Evolutionary conservation across 2,113 vertebrate genomes (phyloP).

Genomic region (Tragelaphus imberbis): DNA sequence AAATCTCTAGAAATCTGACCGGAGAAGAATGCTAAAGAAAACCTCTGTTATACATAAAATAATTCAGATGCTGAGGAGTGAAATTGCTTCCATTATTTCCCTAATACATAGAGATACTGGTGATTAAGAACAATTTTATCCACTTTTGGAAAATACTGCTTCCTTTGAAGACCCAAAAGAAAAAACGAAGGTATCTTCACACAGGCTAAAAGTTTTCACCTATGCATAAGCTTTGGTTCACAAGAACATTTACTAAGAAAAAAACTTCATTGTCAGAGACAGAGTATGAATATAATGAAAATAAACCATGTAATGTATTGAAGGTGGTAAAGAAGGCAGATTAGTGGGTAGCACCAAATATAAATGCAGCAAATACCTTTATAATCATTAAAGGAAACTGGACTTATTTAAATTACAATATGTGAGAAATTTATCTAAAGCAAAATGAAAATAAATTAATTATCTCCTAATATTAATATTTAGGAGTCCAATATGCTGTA

Average conservation of each 20-base stretch:
- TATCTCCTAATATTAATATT: not conserved
- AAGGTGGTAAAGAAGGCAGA: not conserved
- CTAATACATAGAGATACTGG: not conserved
- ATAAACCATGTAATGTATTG: not conserved
- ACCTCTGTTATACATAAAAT: not conserved
- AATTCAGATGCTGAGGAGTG: not conserved
- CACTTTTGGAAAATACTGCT: not conserved
- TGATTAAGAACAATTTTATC: not conserved
- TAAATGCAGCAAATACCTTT: not conserved
- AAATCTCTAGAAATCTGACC: not conserved
- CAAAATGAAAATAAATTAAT: not conserved
- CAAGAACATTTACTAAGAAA: not conserved
- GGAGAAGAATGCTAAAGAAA: not conserved
- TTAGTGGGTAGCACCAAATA: not conserved
- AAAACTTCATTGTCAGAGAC: not conserved
- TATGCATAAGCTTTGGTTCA: not conserved
- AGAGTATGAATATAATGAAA: not conserved
- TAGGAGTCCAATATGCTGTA: not conserved
- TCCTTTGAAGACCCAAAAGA: not conserved
- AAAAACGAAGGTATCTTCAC: not conserved
- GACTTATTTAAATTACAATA: not conserved
- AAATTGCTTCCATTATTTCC: not conserved
- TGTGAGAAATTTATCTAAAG: not conserved
- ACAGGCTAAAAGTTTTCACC: not conserved
- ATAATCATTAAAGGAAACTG: not conserved